These are phyloP conservation scores for Toxonevra muliebris DNA, from an alignment of 2,888 invertebrate species.

Conservation along the genomic window DNA sequence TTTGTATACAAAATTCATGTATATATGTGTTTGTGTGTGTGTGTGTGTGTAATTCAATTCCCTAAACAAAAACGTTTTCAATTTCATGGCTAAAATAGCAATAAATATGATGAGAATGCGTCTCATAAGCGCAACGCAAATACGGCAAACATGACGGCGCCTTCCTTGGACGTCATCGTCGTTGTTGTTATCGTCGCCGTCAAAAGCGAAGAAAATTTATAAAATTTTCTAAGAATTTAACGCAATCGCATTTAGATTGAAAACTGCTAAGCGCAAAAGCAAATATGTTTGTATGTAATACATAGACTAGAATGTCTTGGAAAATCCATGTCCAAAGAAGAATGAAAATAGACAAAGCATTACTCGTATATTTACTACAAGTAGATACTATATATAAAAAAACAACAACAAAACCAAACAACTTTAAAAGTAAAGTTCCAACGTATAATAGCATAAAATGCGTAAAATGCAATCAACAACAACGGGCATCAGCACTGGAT, in stretches of 20 bases:
- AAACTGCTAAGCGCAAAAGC: not conserved
- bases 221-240: slow-evolving; percentile 28
- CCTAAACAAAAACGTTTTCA: slow-evolving; percentile 24
- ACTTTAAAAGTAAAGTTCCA: not conserved
- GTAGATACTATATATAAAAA: not conserved
- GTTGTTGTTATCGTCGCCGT: not conserved
- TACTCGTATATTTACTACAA: not conserved
- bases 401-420: slow-evolving; percentile 6
- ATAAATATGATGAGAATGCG: slow-evolving; percentile 31
- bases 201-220: slow-evolving; percentile 7
- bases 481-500: not conserved
- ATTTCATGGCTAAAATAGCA: slow-evolving; percentile 25
- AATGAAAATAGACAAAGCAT: not conserved
- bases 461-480: not conserved
- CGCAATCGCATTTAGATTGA: not conserved
- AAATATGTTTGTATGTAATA: not conserved
- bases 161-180: slow-evolving; percentile 17
- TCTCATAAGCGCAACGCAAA: slow-evolving; percentile 25
- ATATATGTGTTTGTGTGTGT: not conserved
- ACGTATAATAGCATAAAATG: not conserved
- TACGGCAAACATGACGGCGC: slow-evolving; percentile 24
- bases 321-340: not conserved
- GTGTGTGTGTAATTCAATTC: slow-evolving; percentile 1
- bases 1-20: too few relatives aligned
- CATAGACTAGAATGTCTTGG: not conserved